Base-by-base conservation (phyloP, 2,113 vertebrate genomes). In the Choloepus hoffmanni region DNA sequence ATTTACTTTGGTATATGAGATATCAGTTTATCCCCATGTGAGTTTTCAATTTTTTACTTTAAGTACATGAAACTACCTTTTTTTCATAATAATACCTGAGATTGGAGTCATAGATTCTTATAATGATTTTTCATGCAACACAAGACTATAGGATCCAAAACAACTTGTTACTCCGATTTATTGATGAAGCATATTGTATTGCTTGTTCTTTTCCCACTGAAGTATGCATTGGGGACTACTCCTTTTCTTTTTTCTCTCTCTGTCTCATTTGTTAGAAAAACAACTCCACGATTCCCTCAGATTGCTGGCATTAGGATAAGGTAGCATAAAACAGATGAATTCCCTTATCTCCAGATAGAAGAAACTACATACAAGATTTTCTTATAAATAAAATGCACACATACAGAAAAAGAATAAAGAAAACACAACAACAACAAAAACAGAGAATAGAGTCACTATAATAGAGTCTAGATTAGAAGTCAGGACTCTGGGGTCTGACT, bases 221-320 rank as follows among this genome's bases (percentile, higher is more conserved):
- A 87, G 21, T 19, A 15, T 30, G 21, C n/a, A 76, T 10, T 50
- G 21, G 81, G 30, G 26, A 63, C 8, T 23, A 19, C 2, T 77
- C 43, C 0, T 78, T 5, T 70, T 72, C 3, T 74, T 62, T 72
- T 45, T 4, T 4, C 3, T 4, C 0, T 65, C 14, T 88, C 3
- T n/a, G 9, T 16, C 9, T 92, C 65, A 55, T 67, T 83, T 79
- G 58, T 77, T 90, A 87, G 36, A 48, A 84, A 94, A 89, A 93
- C 26, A 89, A 33, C 40, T 68, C 36, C n/a, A 48, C 5, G 21
- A 1, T 78, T 12, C 74, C 43, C n/a, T 87, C n/a, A 36, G 70
- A 73, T 60, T 53, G 62, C 36, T 92, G 78, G 68, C 12, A 82
- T 85, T 85, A 82, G 62, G 40, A 58, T 77, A 89, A 91, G 48